These are phyloP conservation scores for Euglossa dilemma DNA, from an alignment of 1,140 invertebrate genomes.

Conservation along the genomic window DNA sequence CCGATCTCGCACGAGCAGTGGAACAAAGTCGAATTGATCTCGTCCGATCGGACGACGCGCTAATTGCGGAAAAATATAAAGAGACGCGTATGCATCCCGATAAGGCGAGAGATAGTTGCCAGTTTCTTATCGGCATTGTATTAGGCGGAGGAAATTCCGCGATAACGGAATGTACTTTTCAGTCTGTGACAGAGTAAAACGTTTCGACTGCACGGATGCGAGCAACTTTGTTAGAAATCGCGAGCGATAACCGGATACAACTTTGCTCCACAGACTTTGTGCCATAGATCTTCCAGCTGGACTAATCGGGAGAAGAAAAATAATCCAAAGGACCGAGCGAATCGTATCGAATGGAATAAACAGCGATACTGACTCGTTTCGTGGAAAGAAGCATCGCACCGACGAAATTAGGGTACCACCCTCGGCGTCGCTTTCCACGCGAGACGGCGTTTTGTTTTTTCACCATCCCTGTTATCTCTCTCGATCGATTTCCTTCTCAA, in stretches of 20 bases:
- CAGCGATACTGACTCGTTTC: no score
- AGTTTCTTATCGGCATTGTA: conserved; percentile 16
- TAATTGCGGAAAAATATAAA: background rate
- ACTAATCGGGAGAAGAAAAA: no score
- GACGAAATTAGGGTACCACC: no score
- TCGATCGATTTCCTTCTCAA: no score
- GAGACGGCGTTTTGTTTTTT: no score
- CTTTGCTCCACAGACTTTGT: no score
- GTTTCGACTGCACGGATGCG: conserved; percentile 1
- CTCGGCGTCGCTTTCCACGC: no score
- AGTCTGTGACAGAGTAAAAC: background rate
- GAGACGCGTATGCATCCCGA: conserved; percentile 9
- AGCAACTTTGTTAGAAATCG: background rate
- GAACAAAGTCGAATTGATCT: background rate
- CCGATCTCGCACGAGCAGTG: background rate
- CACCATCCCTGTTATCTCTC: no score
- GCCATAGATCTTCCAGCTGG: no score
- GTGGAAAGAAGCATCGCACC: no score
- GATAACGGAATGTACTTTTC: conserved; percentile 8
- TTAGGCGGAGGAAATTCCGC: conserved; percentile 10
- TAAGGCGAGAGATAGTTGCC: conserved; percentile 16
- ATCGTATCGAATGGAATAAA: no score
- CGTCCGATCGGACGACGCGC: background rate
- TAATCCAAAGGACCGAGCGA: no score
- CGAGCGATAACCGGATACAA: background rate